Base-by-base conservation (phyloP, 2,888 invertebrate species). In the Lepidochitona cinerea region DNA sequence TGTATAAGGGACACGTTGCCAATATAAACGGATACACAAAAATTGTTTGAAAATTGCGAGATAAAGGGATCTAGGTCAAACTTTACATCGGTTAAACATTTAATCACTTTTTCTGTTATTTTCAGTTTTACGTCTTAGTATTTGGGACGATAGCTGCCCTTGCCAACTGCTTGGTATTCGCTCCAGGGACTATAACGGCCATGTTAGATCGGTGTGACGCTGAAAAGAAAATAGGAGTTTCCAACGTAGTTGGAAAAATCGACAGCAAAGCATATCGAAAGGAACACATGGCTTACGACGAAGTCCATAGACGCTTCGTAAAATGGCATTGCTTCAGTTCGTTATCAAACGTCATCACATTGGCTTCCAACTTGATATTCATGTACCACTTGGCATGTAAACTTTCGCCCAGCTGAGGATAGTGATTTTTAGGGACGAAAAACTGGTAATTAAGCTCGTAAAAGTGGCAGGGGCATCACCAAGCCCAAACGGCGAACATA, bases 161-260 rank as follows among this genome's bases (percentile, higher is more conserved):
- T 29, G 41, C 81, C 49, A 84, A 84, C 75, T 78, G 80, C 14
- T 71, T 79, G 33, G 73, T 81, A n/a, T 35, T 85, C 3, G 78
- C 83, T 3, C 83, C 83, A 7, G 70, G 76, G 7, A 81, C 84
- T n/a, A 83, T 85, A 1, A 71, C 73, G 26, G 72, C 79, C 52
- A 85, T 84, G 82, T 71, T 81, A 14, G 78, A 75, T 26, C 78
- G 79, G 6, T 84, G 83, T 71, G 75, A 78, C 23, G 69, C 83
- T 59, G 85, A 85, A 72, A 78, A 81, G 37, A 76, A 77, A 0
- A 78, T 77, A 4, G 85, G 85, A 7, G 76, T 79, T 0, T 78
- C 79, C 41, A 78, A 83, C 71, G 75, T 78, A 52, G 71, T 85
- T 0, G 85, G 85, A 3, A 81, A 83, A 59, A 82, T 81, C 12